Evolutionary conservation across 2,797 vertebrate genomes (phyloP), one percentile per base, ranked within the genome.

Genomic region (Phaenicophaeus curvirostris): DNA sequence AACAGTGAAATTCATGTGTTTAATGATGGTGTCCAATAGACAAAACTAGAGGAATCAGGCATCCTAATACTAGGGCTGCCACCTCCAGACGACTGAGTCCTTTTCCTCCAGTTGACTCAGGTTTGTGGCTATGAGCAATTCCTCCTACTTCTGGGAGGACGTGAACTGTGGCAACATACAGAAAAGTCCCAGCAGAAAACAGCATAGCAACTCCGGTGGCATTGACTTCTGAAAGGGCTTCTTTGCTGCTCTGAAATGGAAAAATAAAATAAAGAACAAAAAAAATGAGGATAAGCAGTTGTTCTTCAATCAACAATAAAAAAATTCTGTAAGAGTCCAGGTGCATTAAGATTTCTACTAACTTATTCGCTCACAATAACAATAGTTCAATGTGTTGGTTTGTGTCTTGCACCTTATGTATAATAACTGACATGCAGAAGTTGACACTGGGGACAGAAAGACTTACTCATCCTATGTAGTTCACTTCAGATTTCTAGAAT

Each of bases 171-270:
- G 99, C 99, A 92, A 99, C 99, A 13, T 99, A 99, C 51, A 99
- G 98, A 97, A 99, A 99, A 92, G 99, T 99, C 84, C 99, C 99
- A 1, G 99, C 99, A 44, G 99, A 99, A 97, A 99, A 99, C 58
- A 99, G 98, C 99, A 99, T 99, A 96, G 99, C 99, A 42, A 99
- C 99, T 44, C 99, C 99, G 4, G 99, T 99, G 97, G 99, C 99
- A 51, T 99, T 99, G 95, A 99, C 98, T 84, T 99, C 98, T 20
- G 99, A 99, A 89, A 99, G 98, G 13, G 99, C 99, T 98, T 99
- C 99, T 97, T 99, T 99, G 97, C 99, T 99, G 98, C 99, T 99
- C 99, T 99, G 94, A 94, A 97, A 94, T 37, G 72, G 72, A 37
- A 85, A 55, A 55, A 59, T 54, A 62, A 15, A 53, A 41, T 44